Evolutionary conservation across 1,140 invertebrate genomes (phyloP).

Genomic region (Drosophila ananassae): DNA sequence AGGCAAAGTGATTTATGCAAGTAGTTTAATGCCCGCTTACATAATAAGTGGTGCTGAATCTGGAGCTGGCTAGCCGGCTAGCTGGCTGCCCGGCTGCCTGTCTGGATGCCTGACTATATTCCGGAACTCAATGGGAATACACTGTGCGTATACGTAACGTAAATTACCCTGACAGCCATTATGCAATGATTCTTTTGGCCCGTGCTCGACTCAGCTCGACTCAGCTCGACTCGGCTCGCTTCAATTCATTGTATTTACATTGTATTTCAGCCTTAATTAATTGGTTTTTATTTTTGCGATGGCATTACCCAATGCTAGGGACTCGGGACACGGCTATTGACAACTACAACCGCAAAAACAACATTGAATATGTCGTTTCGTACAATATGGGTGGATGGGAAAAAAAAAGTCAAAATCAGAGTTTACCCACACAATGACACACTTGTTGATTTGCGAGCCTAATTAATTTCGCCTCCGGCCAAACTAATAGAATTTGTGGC

Average conservation of each 20-base stretch:
- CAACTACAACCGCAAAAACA: conserved; percentile 7
- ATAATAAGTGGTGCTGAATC: conserved; percentile 61
- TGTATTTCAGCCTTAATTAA: conserved; percentile 71
- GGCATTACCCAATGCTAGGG: conserved; percentile 14
- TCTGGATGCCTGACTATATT: background rate
- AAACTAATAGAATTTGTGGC: conserved; percentile 54
- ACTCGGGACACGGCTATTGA: conserved; percentile 9
- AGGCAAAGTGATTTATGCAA: conserved; percentile 73
- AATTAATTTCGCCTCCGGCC: conserved; percentile 57
- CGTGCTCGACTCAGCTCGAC: conserved; percentile 9
- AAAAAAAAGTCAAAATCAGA: conserved; percentile 42
- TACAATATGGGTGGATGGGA: conserved; percentile 1
- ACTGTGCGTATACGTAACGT: conserved; percentile 57
- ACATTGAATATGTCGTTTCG: conserved; percentile 28
- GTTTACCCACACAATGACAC: conserved; percentile 13
- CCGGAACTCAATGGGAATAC: conserved; percentile 22
- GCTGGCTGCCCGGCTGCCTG: background rate
- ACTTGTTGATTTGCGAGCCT: conserved; percentile 72
- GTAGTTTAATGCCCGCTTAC: conserved; percentile 72
- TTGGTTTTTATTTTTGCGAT: conserved; percentile 56
- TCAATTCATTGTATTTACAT: conserved; percentile 58
- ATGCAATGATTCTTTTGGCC: conserved; percentile 47
- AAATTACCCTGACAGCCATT: conserved; percentile 56
- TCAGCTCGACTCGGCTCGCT: conserved; percentile 1
- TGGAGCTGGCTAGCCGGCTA: background rate